Evolutionary conservation across 2,113 vertebrate species (phyloP), one percentile per base, ranked within the genome.

Genomic region (Melozone crissalis): DNA sequence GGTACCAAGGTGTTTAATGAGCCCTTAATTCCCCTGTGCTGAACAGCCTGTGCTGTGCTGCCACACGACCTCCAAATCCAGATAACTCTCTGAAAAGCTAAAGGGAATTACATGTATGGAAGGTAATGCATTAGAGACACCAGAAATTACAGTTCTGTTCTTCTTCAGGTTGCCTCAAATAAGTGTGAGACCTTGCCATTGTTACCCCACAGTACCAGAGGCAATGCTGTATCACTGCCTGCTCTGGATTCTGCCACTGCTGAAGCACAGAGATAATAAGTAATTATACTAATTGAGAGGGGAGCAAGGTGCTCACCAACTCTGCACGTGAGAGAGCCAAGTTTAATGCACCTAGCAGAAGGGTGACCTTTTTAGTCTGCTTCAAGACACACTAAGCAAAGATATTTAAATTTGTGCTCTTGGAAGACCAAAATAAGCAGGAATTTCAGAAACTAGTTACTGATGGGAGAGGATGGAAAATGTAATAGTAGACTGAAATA

Each of bases 251-350:
- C 90, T 84, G 66, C 37, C 76, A 27, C 68, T 75, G 47, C 33
- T 77, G 89, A 84, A 65, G 84, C 49, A n/a, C 69, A 43, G 44
- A 57, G 47, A 49, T 68, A 87, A 49, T 68, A 87, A 93, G 65
- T 81, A 84, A 93, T 93, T 59, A 72, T 5, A 30, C 52, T 90
- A 94, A 95, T 88, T 91, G 86, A 83, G 92, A 88, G 75, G 84
- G 57, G 78, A 93, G 72, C 65, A 74, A 78, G 28, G 47, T 24
- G 41, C 51, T 49, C 44, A 61, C 63, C 76, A 75, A 3, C 43
- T 80, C 72, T 51, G 52, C 68, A 58, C 79, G 46, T 35, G 15
- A 69, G 90, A 87, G 35, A 86, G 51, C 15, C 63, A 66, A 80
- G 55, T 88, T 93, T 87, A 84, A 59, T 81, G 68, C 52, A 49